A percentile compares a stretch with the other conserved stretches of the same genome.
Evolutionary conservation across 2,888 invertebrate species (phyloP).

Genomic region (Neoascia interrupta): DNA sequence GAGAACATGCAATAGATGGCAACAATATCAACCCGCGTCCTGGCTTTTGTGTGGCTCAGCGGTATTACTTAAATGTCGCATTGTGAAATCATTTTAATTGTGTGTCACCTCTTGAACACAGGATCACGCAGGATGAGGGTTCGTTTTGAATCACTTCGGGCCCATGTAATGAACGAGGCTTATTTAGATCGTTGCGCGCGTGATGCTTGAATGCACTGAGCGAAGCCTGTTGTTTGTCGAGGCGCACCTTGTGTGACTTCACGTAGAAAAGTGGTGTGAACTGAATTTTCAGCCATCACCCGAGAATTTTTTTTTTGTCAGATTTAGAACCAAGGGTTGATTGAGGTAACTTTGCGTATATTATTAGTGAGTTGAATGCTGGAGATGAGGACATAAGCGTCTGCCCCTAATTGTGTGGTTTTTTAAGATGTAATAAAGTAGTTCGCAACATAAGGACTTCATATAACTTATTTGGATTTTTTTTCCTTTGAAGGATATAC

Average conservation of each 20-base stretch:
- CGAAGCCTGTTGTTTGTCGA: slow-evolving; percentile 22
- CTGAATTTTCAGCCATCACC: slow-evolving; percentile 55
- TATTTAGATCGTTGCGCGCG: slow-evolving; percentile 52
- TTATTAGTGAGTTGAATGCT: slow-evolving; percentile 34
- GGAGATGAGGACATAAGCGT: slow-evolving; percentile 62
- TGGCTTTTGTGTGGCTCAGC: slow-evolving; percentile 48
- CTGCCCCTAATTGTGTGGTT: slow-evolving; percentile 64
- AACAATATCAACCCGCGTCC: slow-evolving; percentile 64
- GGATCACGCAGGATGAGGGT: slow-evolving; percentile 60
- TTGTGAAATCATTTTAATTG: slow-evolving; percentile 69
- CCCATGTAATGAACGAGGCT: slow-evolving; percentile 54
- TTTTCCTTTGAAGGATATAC: background rate
- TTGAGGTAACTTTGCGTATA: too few species aligned
- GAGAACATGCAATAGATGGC: slow-evolving; percentile 57
- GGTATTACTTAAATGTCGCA: slow-evolving; percentile 66
- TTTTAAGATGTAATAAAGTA: slow-evolving; percentile 56
- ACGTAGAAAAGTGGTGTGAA: slow-evolving; percentile 60
- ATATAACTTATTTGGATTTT: too few species aligned
- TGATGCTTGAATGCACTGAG: slow-evolving; percentile 49
- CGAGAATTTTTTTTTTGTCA: background rate
- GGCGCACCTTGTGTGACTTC: slow-evolving; percentile 52
- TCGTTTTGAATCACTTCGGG: too few species aligned
- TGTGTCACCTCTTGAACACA: slow-evolving; percentile 64
- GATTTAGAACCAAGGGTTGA: slow-evolving; percentile 8
- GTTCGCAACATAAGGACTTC: too few species aligned